Percentiles rank a stretch among this genome's conserved stretches.
phyloP scores from a whole-genome alignment of 2,113 vertebrate genomes.

The Zapornia atra region DNA sequence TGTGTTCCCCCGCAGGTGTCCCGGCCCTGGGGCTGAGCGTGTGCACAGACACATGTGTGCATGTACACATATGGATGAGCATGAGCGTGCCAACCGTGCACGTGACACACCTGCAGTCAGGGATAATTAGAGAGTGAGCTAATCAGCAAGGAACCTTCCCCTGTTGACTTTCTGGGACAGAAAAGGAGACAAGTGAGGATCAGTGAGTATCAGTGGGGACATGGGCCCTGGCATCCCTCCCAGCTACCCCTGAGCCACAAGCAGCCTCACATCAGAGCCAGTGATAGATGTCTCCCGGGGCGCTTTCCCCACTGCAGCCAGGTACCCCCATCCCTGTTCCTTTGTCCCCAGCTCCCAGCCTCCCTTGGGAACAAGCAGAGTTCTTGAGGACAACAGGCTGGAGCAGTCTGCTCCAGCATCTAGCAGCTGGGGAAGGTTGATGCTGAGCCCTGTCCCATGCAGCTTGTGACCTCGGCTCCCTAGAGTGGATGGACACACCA shows the following conservation, averaged over 20 bases:
- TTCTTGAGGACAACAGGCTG: background rate
- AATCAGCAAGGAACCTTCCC: background rate
- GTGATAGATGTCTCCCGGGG: background rate
- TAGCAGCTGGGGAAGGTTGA: background rate
- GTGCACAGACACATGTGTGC: background rate
- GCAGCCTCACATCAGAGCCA: background rate
- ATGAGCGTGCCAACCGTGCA: background rate
- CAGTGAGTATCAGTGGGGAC: background rate
- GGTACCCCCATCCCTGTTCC: background rate
- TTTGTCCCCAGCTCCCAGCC: background rate
- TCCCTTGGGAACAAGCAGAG: background rate
- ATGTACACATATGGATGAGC: background rate
- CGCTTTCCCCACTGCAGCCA: background rate
- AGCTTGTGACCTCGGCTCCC: background rate
- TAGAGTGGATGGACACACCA: background rate
- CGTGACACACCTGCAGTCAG: background rate
- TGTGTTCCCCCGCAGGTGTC: background rate
- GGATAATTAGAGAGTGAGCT: background rate
- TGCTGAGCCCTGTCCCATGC: fast-evolving
- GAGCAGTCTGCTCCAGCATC: background rate
- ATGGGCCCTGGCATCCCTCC: background rate
- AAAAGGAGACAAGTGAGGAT: background rate
- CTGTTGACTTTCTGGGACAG: background rate
- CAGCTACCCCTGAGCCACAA: background rate
- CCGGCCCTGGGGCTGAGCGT: background rate